A percentile compares a stretch with the other conserved stretches of the same genome.
Conservation (phyloP, 2,797 vertebrate genomes). For the Pseudochirops corinnae region DNA sequence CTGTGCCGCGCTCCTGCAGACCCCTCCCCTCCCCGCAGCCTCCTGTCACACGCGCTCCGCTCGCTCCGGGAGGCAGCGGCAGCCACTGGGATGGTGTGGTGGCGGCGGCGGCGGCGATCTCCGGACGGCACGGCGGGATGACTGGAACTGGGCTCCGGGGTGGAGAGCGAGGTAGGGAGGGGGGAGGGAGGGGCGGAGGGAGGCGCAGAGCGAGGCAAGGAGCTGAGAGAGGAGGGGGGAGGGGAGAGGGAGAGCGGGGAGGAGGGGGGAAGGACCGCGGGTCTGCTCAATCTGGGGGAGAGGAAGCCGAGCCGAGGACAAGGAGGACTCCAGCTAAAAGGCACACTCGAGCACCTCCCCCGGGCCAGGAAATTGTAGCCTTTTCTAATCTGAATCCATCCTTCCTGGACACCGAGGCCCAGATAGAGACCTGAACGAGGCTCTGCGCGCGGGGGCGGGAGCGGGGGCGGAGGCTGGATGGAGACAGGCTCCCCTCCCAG, state of each 20-base stretch:
- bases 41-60: constrained; percentile 83
- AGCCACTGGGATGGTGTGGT: not conserved
- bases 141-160: constrained; percentile 56
- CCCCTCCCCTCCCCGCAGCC: constrained; percentile 51
- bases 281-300: not conserved
- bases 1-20: constrained; percentile 50
- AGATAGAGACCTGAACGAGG: not conserved
- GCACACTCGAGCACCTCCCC: constrained; percentile 63
- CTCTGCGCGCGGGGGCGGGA: not conserved
- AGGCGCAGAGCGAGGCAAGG: constrained; percentile 45
- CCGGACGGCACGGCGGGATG: constrained; percentile 34
- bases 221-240: constrained; percentile 76
- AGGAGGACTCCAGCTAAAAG: constrained; percentile 50
- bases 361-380: constrained; percentile 60
- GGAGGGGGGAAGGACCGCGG: constrained; percentile 74
- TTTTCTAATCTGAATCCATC: constrained; percentile 31
- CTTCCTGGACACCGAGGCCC: not conserved
- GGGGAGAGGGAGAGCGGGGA: constrained; percentile 73
- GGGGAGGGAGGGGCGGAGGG: constrained; percentile 60
- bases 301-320: constrained; percentile 64
- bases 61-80: not conserved
- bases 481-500: not conserved
- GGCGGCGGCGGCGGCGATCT: not conserved
- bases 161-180: constrained; percentile 76
- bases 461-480: not conserved